phyloP scores from a whole-genome alignment of 2,888 invertebrate genomes.

The Cactoblastis cactorum region DNA sequence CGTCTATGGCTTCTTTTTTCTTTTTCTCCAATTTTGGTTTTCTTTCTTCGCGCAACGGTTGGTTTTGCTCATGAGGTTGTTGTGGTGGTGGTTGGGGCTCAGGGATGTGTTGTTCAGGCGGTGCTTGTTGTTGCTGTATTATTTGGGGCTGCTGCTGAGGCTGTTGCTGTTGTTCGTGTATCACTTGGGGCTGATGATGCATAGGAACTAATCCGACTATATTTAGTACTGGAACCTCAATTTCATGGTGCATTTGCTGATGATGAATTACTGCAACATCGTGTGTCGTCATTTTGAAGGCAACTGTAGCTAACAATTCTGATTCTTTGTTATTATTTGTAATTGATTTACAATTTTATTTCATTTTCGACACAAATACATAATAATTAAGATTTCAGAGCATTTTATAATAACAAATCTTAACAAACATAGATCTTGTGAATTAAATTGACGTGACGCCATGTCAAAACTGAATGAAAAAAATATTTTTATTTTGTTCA shows the following conservation, averaged over 20 bases:
- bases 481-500: not conserved
- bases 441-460: not conserved
- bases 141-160: slow-evolving; percentile 23
- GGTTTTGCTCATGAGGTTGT: slow-evolving; percentile 26
- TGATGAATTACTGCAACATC: slow-evolving; percentile 20
- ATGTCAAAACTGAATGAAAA: not conserved
- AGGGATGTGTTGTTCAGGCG: slow-evolving; percentile 26
- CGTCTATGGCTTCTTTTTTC: slow-evolving; percentile 70
- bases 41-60: slow-evolving; percentile 29
- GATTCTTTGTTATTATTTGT: not conserved
- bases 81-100: slow-evolving; percentile 22
- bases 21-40: slow-evolving; percentile 58
- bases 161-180: slow-evolving; percentile 26
- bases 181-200: slow-evolving; percentile 13
- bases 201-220: slow-evolving; percentile 21
- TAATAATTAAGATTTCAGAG: not conserved
- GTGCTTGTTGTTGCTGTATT: slow-evolving; percentile 23
- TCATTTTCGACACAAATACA: not conserved
- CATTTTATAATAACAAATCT: not conserved
- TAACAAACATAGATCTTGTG: not conserved
- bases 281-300: slow-evolving; percentile 21
- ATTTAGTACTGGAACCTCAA: slow-evolving; percentile 21
- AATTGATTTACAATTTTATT: not conserved
- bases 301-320: not conserved
- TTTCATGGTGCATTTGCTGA: slow-evolving; percentile 19